These are phyloP conservation scores for Cranoglanis bouderius DNA, from an alignment of 2,113 vertebrate genomes.

Conservation along the genomic window DNA sequence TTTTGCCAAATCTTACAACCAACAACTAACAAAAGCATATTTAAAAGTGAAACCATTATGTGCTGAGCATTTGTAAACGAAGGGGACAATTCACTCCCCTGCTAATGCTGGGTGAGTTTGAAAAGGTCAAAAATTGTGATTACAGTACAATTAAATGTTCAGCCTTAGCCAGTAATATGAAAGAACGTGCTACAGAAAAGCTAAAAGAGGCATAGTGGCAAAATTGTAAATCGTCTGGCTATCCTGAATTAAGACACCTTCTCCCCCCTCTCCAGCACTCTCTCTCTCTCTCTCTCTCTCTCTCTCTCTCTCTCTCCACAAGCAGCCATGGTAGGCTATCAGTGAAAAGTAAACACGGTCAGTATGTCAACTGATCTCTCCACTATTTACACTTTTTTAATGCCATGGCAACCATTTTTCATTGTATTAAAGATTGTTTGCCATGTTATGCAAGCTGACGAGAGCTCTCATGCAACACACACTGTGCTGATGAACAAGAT, in stretches of 20 bases:
- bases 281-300: no score
- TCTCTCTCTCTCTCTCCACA: not conserved
- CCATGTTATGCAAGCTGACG: not conserved
- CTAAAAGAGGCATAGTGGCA: not conserved
- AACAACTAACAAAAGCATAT: not conserved
- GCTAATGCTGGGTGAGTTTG: not conserved
- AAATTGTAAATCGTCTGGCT: not conserved
- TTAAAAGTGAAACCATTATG: not conserved
- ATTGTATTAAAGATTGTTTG: constrained; percentile 11
- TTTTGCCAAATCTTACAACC: not conserved
- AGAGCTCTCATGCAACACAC: not conserved
- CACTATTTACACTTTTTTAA: constrained; percentile 19
- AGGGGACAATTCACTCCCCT: not conserved
- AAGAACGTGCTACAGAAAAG: not conserved
- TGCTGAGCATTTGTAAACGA: not conserved
- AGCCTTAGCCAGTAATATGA: not conserved
- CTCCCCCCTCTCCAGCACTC: not conserved
- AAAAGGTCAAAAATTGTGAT: not conserved
- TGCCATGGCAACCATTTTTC: constrained; percentile 24
- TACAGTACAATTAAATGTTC: not conserved
- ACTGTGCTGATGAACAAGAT: not conserved
- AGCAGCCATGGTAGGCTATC: constrained; percentile 9
- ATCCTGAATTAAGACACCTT: not conserved
- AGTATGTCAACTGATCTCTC: constrained; percentile 18
- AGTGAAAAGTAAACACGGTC: constrained; percentile 28